Percentiles rank a stretch among this genome's conserved stretches.
Conservation (phyloP, 2,113 vertebrate genomes). For the Lynx canadensis region DNA sequence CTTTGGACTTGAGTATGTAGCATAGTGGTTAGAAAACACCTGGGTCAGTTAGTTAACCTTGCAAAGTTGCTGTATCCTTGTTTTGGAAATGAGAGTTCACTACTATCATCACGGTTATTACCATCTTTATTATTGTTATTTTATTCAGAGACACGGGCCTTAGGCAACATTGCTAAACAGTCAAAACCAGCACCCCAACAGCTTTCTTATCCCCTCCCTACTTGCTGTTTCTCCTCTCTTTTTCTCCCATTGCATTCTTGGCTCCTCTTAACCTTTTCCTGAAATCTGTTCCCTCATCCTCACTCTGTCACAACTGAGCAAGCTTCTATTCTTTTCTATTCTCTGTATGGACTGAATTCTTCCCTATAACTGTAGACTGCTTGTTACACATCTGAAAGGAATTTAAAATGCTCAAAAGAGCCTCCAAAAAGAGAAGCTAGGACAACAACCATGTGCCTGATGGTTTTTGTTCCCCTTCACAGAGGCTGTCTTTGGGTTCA, state of each 20-base stretch:
- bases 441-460: neutral
- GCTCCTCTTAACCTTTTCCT: neutral
- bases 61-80: neutral
- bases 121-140: neutral
- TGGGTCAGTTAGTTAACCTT: neutral
- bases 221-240: neutral
- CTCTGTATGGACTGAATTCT: neutral
- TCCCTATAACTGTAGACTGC: neutral
- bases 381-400: neutral
- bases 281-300: neutral
- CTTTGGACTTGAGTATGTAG: neutral
- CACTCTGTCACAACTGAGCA: neutral
- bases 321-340: neutral
- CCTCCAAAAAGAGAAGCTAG: neutral
- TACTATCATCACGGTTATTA: neutral
- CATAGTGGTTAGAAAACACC: neutral
- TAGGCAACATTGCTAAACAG: neutral
- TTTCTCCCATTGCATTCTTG: neutral
- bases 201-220: neutral
- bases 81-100: neutral
- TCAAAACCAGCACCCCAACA: neutral
- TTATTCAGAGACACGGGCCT: neutral
- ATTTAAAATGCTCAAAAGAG: neutral
- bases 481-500: neutral
- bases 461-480: neutral